Evolutionary conservation across 92 coral and sea anemone species (phyloP).

Genomic region (Isaurus tuberculatus): DNA sequence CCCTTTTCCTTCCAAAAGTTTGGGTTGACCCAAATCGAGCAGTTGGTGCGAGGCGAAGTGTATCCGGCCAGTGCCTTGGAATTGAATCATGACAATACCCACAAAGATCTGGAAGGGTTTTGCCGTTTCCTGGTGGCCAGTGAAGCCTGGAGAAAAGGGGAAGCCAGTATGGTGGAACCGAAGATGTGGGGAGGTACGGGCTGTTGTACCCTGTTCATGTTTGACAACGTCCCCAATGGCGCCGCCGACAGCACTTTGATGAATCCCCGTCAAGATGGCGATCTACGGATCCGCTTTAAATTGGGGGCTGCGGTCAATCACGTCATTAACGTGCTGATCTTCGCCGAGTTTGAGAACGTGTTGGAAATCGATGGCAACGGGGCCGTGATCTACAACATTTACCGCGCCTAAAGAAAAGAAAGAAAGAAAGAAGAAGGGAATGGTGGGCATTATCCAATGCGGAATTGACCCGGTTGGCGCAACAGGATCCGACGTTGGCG

Average conservation of each 20-base stretch:
- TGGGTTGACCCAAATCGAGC: conserved; percentile 15
- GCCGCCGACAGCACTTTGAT: conserved; percentile 17
- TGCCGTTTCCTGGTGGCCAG: conserved; percentile 23
- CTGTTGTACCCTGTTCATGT: conserved; percentile 43
- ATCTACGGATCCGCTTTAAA: conserved; percentile 35
- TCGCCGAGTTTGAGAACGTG: conserved; percentile 52
- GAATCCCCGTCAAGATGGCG: conserved; percentile 16
- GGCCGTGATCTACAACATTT: conserved; percentile 37
- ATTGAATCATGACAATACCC: background rate
- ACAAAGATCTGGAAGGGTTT: conserved; percentile 48
- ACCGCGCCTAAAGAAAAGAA: background rate
- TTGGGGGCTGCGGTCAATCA: conserved; percentile 48
- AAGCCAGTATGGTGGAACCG: conserved; percentile 9
- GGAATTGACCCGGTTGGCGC: conserved; percentile 40
- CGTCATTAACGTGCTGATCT: conserved; percentile 35
- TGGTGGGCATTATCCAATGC: conserved; percentile 10
- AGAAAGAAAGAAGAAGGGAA: too few species aligned
- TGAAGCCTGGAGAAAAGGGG: conserved; percentile 4
- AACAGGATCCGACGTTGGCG: conserved; percentile 22
- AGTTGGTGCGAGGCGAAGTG: conserved; percentile 46
- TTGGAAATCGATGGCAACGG: conserved; percentile 23
- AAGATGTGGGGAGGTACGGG: conserved; percentile 34
- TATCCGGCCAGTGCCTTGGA: conserved; percentile 47
- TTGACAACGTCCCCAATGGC: conserved; percentile 36
- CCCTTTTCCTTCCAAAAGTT: conserved; percentile 25